phyloP scores from a whole-genome alignment of 2,797 vertebrate species.

The Poeciliopsis turneri region DNA sequence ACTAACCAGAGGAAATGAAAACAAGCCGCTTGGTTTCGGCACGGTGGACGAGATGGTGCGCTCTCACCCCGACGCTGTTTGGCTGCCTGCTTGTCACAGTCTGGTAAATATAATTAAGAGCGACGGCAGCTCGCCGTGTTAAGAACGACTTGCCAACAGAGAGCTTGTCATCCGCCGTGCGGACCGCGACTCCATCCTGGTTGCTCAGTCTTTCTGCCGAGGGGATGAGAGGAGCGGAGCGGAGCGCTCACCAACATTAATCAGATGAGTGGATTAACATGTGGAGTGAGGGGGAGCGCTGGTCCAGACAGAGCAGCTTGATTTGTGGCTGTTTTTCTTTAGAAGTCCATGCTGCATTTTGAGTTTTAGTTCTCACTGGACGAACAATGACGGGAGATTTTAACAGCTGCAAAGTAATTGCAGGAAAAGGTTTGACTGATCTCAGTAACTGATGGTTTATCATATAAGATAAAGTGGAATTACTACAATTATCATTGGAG shows the following conservation, averaged over 20 bases:
- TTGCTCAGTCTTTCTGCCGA: conserved; percentile 55
- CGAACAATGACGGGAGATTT: background rate
- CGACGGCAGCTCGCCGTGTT: conserved; percentile 58
- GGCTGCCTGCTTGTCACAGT: conserved; percentile 8
- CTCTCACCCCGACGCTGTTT: conserved; percentile 14
- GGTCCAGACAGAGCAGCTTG: background rate
- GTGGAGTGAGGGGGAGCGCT: background rate
- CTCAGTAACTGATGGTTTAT: background rate
- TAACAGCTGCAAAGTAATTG: background rate
- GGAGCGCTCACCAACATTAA: conserved; percentile 56
- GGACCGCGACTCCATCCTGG: conserved; percentile 16
- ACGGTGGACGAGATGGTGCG: background rate
- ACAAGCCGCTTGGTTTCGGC: conserved; percentile 49
- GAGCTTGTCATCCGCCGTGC: conserved; percentile 61
- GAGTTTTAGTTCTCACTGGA: background rate
- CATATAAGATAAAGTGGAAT: background rate
- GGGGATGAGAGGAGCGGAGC: conserved; percentile 13
- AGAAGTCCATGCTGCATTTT: background rate
- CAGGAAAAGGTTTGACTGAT: background rate
- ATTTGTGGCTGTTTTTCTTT: background rate
- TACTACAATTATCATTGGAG: background rate
- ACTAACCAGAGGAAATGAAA: conserved; percentile 52
- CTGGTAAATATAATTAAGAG: conserved; percentile 49
- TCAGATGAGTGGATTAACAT: conserved; percentile 48
- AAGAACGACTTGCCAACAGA: conserved; percentile 52